These are phyloP conservation scores for Philereme transversata DNA, from an alignment of 2,888 invertebrate species.

Conservation along the genomic window DNA sequence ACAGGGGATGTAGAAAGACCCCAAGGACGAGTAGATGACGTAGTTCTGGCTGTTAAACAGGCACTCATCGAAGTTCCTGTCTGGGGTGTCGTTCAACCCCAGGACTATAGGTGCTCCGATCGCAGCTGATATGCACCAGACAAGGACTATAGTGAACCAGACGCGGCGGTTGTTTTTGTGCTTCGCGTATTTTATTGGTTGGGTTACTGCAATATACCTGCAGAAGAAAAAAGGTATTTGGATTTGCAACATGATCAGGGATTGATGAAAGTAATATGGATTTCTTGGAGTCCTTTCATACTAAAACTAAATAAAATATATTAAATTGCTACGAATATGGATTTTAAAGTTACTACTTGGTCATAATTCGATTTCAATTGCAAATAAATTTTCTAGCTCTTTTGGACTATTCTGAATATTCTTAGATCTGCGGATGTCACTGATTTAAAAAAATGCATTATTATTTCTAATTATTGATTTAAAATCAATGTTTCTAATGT, in stretches of 20 bases:
- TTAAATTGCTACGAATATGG: too few relatives aligned
- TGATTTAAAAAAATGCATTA: too few relatives aligned
- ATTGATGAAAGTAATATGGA: too few relatives aligned
- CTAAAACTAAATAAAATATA: too few relatives aligned
- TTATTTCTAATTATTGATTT: too few relatives aligned
- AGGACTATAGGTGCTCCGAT: conserved; percentile 98
- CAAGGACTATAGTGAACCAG: conserved; percentile 96
- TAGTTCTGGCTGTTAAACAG: conserved; percentile 99
- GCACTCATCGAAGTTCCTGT: conserved; percentile 93
- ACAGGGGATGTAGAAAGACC: conserved; percentile 99
- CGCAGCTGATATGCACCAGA: conserved; percentile 96
- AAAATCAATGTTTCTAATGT: too few relatives aligned
- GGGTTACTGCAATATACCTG: conserved; percentile 99
- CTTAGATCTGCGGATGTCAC: too few relatives aligned
- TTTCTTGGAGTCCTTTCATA: too few relatives aligned
- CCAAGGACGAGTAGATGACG: conserved; percentile 98
- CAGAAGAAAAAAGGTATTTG: conserved; percentile 10
- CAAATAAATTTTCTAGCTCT: too few relatives aligned
- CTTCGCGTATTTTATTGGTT: conserved; percentile 99
- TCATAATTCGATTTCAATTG: too few relatives aligned
- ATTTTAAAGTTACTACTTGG: too few relatives aligned
- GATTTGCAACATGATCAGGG: not conserved
- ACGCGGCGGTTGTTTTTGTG: conserved; percentile 98
- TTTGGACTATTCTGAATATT: too few relatives aligned
- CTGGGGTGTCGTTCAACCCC: conserved; percentile 96